phyloP scores from a whole-genome alignment of 2,888 invertebrate genomes.

The Drosophila setosimentum region DNA sequence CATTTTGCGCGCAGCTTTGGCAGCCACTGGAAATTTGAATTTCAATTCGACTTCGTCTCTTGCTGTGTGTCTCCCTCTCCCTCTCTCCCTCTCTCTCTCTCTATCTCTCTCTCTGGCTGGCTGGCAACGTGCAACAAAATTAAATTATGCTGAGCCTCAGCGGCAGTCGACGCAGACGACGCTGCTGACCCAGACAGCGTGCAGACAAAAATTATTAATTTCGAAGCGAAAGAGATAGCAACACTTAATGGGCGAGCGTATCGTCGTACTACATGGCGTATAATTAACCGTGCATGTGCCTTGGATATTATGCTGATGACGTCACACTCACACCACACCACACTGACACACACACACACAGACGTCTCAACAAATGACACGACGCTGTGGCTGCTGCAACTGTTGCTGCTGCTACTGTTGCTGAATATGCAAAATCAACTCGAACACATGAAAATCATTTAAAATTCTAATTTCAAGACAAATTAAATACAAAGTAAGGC shows the following conservation, averaged over 20 bases:
- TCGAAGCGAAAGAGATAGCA: slow-evolving; percentile 53
- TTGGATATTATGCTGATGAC: slow-evolving; percentile 75
- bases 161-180: slow-evolving; percentile 34
- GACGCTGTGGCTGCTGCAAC: slow-evolving; percentile 19
- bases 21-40: slow-evolving; percentile 74
- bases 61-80: neutral
- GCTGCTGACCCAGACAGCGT: slow-evolving; percentile 79
- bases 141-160: slow-evolving; percentile 77
- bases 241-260: slow-evolving; percentile 47
- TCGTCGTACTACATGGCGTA: slow-evolving; percentile 75
- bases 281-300: slow-evolving; percentile 79
- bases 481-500: slow-evolving; percentile 74
- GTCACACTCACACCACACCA: slow-evolving; percentile 65
- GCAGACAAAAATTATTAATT: slow-evolving; percentile 80
- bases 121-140: slow-evolving; percentile 72
- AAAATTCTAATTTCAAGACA: slow-evolving; percentile 80
- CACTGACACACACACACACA: neutral
- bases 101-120: neutral
- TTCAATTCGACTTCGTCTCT: slow-evolving; percentile 65
- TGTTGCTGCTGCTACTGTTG: slow-evolving; percentile 2
- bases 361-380: slow-evolving; percentile 4
- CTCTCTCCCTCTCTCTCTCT: neutral
- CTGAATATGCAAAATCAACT: slow-evolving; percentile 71
- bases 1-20: slow-evolving; percentile 36
- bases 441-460: slow-evolving; percentile 59